phyloP scores from a whole-genome alignment of 2,888 invertebrate genomes.

The Ophion ellenae region DNA sequence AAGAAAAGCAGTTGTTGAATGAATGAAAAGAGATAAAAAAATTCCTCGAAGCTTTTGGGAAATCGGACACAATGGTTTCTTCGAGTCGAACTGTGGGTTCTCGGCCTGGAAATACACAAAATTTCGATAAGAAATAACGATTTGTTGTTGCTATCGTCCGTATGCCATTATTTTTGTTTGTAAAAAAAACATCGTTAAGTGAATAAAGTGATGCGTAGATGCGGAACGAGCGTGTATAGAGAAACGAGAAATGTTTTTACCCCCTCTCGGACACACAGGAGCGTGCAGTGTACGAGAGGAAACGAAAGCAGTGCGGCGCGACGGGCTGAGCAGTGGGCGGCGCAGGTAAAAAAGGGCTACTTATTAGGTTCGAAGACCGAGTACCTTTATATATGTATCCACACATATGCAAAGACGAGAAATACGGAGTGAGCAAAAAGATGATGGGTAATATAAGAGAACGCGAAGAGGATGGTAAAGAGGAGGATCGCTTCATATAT shows the following conservation, averaged over 20 bases:
- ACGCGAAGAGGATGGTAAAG: conserved; percentile 34
- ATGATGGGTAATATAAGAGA: conserved; percentile 24
- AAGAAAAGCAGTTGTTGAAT: background rate
- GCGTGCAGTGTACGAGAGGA: conserved; percentile 4
- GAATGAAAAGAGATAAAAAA: background rate
- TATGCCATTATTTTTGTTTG: background rate
- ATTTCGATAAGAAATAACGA: background rate
- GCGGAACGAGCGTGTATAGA: background rate
- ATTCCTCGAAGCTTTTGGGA: background rate
- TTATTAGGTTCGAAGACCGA: conserved; percentile 45
- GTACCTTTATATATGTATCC: background rate
- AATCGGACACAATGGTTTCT: background rate
- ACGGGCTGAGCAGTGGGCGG: conserved; percentile 54
- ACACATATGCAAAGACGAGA: conserved; percentile 37
- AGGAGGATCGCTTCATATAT: conserved; percentile 27
- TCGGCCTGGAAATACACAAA: background rate
- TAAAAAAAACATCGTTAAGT: background rate
- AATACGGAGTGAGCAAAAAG: conserved; percentile 35
- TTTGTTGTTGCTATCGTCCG: no score
- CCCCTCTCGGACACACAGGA: background rate
- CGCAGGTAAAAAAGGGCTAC: conserved; percentile 44
- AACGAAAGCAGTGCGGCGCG: conserved; percentile 12
- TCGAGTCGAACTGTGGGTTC: background rate
- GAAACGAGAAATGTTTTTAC: conserved; percentile 12
- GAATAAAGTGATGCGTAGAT: background rate